A percentile compares a stretch with the other conserved stretches of the same genome.
Conservation (phyloP, 2,888 invertebrate genomes). For the Melolontha melolontha region DNA sequence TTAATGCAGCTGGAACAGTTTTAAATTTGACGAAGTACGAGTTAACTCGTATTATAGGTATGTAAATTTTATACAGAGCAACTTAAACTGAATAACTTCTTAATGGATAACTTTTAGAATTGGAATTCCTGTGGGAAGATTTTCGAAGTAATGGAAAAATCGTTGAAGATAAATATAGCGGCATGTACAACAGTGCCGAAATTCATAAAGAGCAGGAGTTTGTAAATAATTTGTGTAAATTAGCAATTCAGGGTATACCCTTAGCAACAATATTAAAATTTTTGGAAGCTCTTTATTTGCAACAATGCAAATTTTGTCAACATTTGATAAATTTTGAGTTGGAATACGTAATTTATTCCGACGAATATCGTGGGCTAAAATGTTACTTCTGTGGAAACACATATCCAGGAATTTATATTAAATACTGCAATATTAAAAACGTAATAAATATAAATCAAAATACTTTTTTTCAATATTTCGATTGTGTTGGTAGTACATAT, state of each 20-base stretch:
- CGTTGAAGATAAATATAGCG: slow-evolving; percentile 1
- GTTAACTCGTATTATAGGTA: slow-evolving; percentile 22
- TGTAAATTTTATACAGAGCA: background rate
- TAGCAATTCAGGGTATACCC: slow-evolving; percentile 5
- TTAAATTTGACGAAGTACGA: slow-evolving; percentile 10
- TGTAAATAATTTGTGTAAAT: background rate
- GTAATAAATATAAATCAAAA: no score
- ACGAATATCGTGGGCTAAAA: background rate
- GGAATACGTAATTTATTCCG: background rate
- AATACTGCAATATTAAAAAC: background rate
- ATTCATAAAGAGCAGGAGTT: background rate
- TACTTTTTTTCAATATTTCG: no score
- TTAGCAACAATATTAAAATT: slow-evolving; percentile 1
- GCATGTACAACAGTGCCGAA: background rate
- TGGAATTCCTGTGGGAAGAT: slow-evolving; percentile 29
- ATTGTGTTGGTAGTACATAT: no score
- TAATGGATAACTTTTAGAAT: slow-evolving; percentile 16
- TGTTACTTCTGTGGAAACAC: background rate
- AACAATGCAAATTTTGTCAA: slow-evolving; percentile 12
- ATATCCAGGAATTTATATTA: slow-evolving; percentile 10
- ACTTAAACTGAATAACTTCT: background rate
- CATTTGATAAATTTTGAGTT: slow-evolving; percentile 9
- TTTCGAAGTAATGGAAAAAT: slow-evolving; percentile 17
- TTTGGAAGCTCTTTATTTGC: slow-evolving; percentile 4
- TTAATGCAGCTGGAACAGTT: background rate